phyloP scores from a whole-genome alignment of 2,888 invertebrate genomes.

The Zygaena filipendulae region DNA sequence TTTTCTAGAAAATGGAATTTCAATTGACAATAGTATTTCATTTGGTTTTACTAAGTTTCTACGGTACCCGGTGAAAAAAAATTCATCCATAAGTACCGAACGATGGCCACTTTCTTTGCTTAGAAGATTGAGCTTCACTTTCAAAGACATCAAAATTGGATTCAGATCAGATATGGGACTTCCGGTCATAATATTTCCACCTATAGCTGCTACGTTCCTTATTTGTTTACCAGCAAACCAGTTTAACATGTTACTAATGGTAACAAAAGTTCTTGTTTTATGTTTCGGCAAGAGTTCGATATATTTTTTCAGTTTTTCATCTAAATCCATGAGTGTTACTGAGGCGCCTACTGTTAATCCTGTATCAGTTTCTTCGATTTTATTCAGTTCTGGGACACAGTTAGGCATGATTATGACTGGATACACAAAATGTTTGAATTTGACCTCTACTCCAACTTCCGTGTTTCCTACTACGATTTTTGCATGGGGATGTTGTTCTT shows the following conservation, averaged over 20 bases:
- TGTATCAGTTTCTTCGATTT: conserved; percentile 60
- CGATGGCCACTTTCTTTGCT: conserved; percentile 67
- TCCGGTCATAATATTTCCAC: conserved; percentile 95
- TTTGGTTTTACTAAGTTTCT: conserved; percentile 74
- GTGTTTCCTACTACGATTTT: conserved; percentile 86
- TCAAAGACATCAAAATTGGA: conserved; percentile 88
- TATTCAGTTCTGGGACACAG: conserved; percentile 80
- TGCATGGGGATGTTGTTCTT: conserved; percentile 72
- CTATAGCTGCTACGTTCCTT: conserved; percentile 92
- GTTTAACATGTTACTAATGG: conserved; percentile 85
- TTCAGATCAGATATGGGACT: conserved; percentile 97
- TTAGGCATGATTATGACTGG: conserved; percentile 87
- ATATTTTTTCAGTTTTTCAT: conserved; percentile 70
- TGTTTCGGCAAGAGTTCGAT: conserved; percentile 67
- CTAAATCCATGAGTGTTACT: conserved; percentile 82
- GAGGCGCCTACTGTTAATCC: conserved; percentile 84
- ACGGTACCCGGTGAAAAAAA: conserved; percentile 85
- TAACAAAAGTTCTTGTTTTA: conserved; percentile 74
- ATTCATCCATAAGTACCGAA: conserved; percentile 75
- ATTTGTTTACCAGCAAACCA: conserved; percentile 98
- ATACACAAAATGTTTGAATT: conserved; percentile 81
- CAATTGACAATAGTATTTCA: conserved; percentile 79
- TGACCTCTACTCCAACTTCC: conserved; percentile 86
- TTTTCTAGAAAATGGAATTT: conserved; percentile 75
- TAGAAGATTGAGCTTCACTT: conserved; percentile 77